Evolutionary conservation across 1,140 invertebrate species (phyloP).

Genomic region (Teleogryllus occipitalis): DNA sequence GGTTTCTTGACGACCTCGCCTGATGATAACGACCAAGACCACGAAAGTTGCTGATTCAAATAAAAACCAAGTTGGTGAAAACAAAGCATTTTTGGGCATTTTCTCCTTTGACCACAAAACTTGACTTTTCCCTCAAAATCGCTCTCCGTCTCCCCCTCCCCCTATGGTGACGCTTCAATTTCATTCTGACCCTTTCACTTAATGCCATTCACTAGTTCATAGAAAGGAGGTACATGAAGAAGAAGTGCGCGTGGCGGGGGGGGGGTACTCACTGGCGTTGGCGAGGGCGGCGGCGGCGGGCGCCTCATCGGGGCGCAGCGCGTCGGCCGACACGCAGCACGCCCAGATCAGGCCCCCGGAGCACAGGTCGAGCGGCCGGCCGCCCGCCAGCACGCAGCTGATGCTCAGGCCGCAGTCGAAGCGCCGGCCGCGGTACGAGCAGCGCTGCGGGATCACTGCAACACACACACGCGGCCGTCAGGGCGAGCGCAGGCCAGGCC

Average conservation of each 20-base stretch:
- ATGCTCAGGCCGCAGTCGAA: conserved; percentile 85
- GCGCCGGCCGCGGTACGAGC: conserved; percentile 77
- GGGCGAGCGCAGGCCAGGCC: no score
- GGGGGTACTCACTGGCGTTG: conserved; percentile 67
- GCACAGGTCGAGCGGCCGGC: conserved; percentile 79
- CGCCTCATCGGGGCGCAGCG: conserved; percentile 34
- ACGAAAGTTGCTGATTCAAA: no score
- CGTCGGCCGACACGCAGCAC: conserved; percentile 78
- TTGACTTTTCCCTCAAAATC: no score
- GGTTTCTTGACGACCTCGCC: no score
- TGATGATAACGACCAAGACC: no score
- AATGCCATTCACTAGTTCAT: neutral
- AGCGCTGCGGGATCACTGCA: conserved; percentile 87
- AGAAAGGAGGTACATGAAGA: neutral
- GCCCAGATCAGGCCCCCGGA: conserved; percentile 83
- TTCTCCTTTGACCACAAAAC: no score
- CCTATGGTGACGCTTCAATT: no score
- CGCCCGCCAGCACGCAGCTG: conserved; percentile 78
- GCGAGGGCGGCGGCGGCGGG: conserved; percentile 50
- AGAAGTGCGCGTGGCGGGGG: conserved; percentile 28
- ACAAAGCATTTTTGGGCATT: no score
- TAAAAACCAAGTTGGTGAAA: no score
- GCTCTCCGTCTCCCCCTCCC: no score
- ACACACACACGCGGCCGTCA: conserved; percentile 24
- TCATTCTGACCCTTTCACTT: no score